Conservation (phyloP, 2,888 invertebrate genomes). For the Noctua janthina region DNA sequence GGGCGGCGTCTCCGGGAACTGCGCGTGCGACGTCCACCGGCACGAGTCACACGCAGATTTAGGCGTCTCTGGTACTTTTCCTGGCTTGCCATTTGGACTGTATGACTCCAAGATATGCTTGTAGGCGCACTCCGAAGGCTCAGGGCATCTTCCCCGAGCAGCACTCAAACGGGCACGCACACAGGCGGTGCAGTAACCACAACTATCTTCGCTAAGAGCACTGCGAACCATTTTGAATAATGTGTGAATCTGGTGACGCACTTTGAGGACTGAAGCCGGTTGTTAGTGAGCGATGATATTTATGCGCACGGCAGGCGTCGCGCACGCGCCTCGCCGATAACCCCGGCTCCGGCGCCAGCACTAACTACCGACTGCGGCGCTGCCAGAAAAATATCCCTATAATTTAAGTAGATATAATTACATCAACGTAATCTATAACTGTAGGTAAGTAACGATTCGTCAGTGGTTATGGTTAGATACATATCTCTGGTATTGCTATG, state of each 20-base stretch:
- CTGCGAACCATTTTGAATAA: conserved; percentile 81
- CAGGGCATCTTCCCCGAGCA: conserved; percentile 85
- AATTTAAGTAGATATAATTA: conserved; percentile 17
- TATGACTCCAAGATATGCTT: conserved; percentile 88
- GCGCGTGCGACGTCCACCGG: conserved; percentile 88
- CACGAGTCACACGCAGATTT: conserved; percentile 85
- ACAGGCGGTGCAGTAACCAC: conserved; percentile 88
- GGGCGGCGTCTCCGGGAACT: conserved; percentile 87
- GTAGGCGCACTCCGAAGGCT: conserved; percentile 87
- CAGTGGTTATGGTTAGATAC: conserved; percentile 7
- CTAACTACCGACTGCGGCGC: conserved; percentile 59
- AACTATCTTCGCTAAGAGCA: conserved; percentile 81
- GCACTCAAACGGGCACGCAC: conserved; percentile 84
- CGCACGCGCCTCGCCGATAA: conserved; percentile 88
- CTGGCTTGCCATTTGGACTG: conserved; percentile 72
- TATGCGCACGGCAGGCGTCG: conserved; percentile 82
- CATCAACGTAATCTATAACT: conserved; percentile 41
- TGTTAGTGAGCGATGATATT: conserved; percentile 77
- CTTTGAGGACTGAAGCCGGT: conserved; percentile 78
- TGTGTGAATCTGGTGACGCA: conserved; percentile 66
- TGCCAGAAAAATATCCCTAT: conserved; percentile 56
- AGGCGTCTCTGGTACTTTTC: conserved; percentile 78
- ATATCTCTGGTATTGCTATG: conserved; percentile 30
- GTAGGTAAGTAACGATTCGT: conserved; percentile 19
- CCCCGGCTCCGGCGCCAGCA: conserved; percentile 84